phyloP scores from a whole-genome alignment of 2,113 vertebrate genomes.

The Bucco capensis region DNA sequence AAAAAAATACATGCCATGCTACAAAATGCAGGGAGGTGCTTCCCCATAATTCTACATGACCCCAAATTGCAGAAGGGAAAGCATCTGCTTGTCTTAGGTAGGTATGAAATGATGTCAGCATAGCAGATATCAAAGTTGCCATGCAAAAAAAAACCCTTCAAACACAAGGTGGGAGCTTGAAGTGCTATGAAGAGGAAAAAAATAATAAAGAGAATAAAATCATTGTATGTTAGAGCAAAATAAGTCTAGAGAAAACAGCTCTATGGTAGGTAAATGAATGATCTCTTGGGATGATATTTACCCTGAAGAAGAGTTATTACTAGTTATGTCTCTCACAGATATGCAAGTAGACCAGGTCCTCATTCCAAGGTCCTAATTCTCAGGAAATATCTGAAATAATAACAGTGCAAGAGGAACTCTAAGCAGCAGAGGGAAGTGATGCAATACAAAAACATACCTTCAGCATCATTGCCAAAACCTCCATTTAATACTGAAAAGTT shows the following conservation, averaged over 20 bases:
- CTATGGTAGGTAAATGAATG: neutral
- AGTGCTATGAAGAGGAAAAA: neutral
- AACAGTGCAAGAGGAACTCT: neutral
- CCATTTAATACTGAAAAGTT: neutral
- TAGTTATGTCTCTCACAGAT: neutral
- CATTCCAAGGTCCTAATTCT: neutral
- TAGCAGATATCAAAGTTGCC: neutral
- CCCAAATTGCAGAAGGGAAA: neutral
- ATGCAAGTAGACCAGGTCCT: neutral
- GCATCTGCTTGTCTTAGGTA: neutral
- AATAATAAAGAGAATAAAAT: neutral
- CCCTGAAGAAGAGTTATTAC: neutral
- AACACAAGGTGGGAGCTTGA: neutral
- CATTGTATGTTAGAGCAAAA: neutral
- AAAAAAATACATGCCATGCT: neutral
- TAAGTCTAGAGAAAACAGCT: neutral
- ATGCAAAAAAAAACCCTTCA: neutral
- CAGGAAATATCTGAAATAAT: slow-evolving; percentile 26
- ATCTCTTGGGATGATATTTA: neutral
- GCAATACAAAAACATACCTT: slow-evolving; percentile 3
- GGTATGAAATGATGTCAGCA: neutral
- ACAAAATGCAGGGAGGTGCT: neutral
- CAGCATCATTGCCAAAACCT: neutral
- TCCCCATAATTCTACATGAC: neutral
- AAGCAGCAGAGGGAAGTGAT: slow-evolving; percentile 1